These are phyloP conservation scores for Thalassoma bifasciatum DNA, from an alignment of 2,113 vertebrate genomes.

Conservation along the genomic window DNA sequence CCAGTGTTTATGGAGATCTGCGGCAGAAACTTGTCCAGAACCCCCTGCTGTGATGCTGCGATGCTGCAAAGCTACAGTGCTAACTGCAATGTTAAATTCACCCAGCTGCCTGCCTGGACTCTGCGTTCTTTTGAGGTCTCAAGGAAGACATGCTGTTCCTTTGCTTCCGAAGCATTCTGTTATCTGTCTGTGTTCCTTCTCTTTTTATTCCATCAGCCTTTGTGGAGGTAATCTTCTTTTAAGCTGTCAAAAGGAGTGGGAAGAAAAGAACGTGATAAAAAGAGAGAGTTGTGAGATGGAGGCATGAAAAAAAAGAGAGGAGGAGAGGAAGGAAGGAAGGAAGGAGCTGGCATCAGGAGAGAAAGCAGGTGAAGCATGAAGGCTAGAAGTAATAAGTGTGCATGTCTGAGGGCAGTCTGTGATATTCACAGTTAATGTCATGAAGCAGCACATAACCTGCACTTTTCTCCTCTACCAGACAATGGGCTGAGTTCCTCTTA, in stretches of 20 bases:
- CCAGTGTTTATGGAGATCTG: constrained; percentile 8
- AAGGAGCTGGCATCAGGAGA: neutral
- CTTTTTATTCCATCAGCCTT: constrained; percentile 12
- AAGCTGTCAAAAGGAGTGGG: constrained; percentile 13
- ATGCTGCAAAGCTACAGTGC: constrained; percentile 1
- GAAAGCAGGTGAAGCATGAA: constrained; percentile 46
- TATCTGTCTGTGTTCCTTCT: neutral
- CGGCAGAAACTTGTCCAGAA: constrained; percentile 25
- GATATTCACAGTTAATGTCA: constrained; percentile 29
- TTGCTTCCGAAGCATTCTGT: neutral
- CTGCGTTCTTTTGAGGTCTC: constrained; percentile 16
- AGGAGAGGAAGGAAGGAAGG: neutral
- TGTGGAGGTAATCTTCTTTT: constrained; percentile 33
- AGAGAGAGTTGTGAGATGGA: neutral
- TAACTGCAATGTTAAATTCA: constrained; percentile 33
- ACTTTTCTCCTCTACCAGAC: neutral
- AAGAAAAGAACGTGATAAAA: neutral
- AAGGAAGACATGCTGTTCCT: constrained; percentile 19
- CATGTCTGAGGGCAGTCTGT: constrained; percentile 10
- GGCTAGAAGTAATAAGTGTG: constrained; percentile 33
- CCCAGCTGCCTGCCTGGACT: constrained; percentile 21
- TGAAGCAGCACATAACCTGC: neutral
- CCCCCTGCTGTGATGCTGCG: too few relatives aligned
- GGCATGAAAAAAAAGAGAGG: constrained; percentile 1
- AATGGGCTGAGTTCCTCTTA: neutral